Base-by-base conservation (phyloP, 2,888 invertebrate genomes). In the Leptopilina drosophilae region DNA sequence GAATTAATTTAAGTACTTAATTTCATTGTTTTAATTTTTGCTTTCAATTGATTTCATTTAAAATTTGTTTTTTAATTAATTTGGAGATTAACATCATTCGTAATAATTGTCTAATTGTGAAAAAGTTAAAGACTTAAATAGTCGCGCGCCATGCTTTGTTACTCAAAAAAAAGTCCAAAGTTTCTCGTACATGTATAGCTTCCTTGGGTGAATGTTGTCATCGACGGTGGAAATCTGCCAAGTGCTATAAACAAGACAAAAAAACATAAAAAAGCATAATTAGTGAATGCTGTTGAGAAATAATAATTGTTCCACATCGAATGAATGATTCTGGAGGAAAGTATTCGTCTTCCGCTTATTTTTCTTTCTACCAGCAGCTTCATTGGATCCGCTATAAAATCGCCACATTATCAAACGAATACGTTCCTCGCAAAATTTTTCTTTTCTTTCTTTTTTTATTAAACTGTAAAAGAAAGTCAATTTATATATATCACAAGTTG, bases 121-220 rank as follows among this genome's bases (percentile, higher is more conserved):
- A 40, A 40, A 66, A 81, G 76, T 85, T 85, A 80, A 86, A 88
- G 87, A 83, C 85, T 89, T 88, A 85, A 85, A 82, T 79, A 83
- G 82, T 85, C 84, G 85, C 88, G 88, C 87, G 87, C 86, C 88
- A 81, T 87, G 84, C 82, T 80, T 84, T 86, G 87, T 90, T 90
- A 91, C 89, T 91, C 87, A 88, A 86, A 87, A 84, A 49, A 49
- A 49, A 49, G 11, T 87, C 85, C 87, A 87, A 84, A 88, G 87
- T 88, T 86, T 89, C 93, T 93, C 95, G 93, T 95, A 98, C 98
- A 98, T 92, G 98, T 97, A 89, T 97, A 98, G 92, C 95, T 97
- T 91, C 97, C 97, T 92, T 97, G 96, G 85, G 96, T 96, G 92
- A 95, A 97, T 79, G 95, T 94, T 84, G 96, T 94, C 91, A 97